These are phyloP conservation scores for Oxyura jamaicensis DNA, from an alignment of 2,113 vertebrate species.

Conservation along the genomic window DNA sequence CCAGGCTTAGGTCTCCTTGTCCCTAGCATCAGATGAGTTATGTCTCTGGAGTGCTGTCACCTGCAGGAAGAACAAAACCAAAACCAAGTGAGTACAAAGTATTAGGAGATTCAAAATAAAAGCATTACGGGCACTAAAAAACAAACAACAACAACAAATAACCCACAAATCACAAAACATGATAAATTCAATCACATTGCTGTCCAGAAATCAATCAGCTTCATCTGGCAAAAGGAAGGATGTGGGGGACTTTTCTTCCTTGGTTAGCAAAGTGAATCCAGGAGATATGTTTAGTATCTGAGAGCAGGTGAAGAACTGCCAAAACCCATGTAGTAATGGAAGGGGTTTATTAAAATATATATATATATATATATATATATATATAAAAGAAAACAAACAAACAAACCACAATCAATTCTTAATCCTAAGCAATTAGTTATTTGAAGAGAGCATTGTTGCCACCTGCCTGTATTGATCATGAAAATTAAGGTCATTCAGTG, in stretches of 20 bases:
- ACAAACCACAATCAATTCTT: constrained; percentile 27
- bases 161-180: not conserved
- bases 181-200: not conserved
- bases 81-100: not conserved
- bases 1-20: constrained; percentile 36
- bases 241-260: not conserved
- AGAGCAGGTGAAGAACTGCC: constrained; percentile 22
- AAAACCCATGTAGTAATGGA: not conserved
- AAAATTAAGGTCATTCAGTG: constrained; percentile 10
- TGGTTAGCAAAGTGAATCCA: not conserved
- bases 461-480: constrained; percentile 62
- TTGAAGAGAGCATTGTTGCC: constrained; percentile 40
- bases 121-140: not conserved
- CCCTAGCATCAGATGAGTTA: not conserved
- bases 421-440: constrained; percentile 59
- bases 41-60: not conserved
- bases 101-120: not conserved
- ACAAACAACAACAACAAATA: not conserved
- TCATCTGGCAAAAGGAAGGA: not conserved
- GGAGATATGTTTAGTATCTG: not conserved
- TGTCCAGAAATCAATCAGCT: not conserved
- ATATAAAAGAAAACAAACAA: not conserved
- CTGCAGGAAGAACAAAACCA: constrained; percentile 58
- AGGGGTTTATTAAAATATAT: constrained; percentile 19
- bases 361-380: not conserved